A percentile compares a stretch with the other conserved stretches of the same genome.
phyloP scores from a whole-genome alignment of 2,113 vertebrate species.

The Actenoides hombroni region DNA sequence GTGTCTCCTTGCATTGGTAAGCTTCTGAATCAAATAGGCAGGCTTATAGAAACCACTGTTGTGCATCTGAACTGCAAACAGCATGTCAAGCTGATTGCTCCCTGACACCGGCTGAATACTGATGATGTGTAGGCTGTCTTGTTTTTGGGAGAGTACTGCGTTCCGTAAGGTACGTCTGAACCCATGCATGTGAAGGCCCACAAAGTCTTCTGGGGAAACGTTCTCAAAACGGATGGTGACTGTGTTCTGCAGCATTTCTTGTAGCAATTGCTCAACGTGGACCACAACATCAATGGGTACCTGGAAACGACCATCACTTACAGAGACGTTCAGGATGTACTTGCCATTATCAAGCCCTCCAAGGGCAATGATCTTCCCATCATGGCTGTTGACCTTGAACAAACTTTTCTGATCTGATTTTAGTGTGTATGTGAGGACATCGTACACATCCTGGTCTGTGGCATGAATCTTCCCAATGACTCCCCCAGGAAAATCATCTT shows the following conservation, averaged over 20 bases:
- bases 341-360: constrained; percentile 90
- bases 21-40: constrained; percentile 93
- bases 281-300: constrained; percentile 89
- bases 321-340: constrained; percentile 89
- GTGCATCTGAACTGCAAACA: constrained; percentile 87
- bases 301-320: constrained; percentile 93
- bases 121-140: constrained; percentile 88
- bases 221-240: constrained; percentile 94
- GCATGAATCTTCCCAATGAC: constrained; percentile 97
- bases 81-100: constrained; percentile 91
- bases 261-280: constrained; percentile 87
- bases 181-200: constrained; percentile 85
- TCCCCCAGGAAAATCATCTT: constrained; percentile 96
- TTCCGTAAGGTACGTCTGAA: constrained; percentile 84
- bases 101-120: constrained; percentile 91
- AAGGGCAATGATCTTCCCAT: constrained; percentile 93
- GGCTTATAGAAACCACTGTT: constrained; percentile 88
- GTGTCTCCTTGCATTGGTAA: constrained; percentile 85
- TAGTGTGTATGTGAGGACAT: constrained; percentile 87
- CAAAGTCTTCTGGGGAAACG: constrained; percentile 89
- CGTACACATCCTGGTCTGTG: constrained; percentile 93
- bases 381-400: constrained; percentile 91
- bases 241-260: constrained; percentile 88
- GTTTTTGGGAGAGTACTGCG: constrained; percentile 83
- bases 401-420: constrained; percentile 91